Evolutionary conservation across 2,888 invertebrate species (phyloP), one percentile per base, ranked within the genome.

Genomic region (Pharmacophagus antenor): DNA sequence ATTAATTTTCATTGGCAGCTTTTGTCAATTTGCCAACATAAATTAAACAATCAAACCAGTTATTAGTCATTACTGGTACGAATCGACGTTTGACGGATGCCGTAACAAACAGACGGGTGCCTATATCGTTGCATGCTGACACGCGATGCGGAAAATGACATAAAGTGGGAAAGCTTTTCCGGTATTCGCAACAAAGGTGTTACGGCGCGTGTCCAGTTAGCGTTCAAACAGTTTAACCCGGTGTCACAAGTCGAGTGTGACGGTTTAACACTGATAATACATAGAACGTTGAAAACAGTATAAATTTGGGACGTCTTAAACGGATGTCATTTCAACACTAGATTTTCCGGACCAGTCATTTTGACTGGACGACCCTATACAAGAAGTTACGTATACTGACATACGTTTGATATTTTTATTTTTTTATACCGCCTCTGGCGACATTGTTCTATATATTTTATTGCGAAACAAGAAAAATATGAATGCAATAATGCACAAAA

Each of bases 151-250:
- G 60, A 46, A 58, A 63, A 75, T 84, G 79, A 79, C 80, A 82
- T 80, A 78, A 77, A 84, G 72, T 84, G 82, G 85, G 85, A 86
- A 86, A 84, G 82, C 76, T 77, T 76, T 86, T 84, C 84, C 85
- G 59, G 78, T 77, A 73, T 41, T 48, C 23, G 48, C 25, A 74
- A 79, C 70, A 80, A 80, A 67, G 67, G 72, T 77, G 67, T 80
- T 79, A 79, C 82, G 74, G 44, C 21, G 21, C 50, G 54, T 55
- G 54, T 22, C 44, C 44, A 3, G 22, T 17, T 53, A 54, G 31
- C 44, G 27, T 27, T 48, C 50, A 57, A 60, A 60, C 54, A 57
- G 41, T 60, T 23, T 54, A 57, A 54, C 59, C 25, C 15, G 23
- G 4, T 27, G 50, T 44, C 57, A 57, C 46, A 58, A 46, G 51